phyloP scores from a whole-genome alignment of 2,113 vertebrate species.

The Malurus cyaneus region DNA sequence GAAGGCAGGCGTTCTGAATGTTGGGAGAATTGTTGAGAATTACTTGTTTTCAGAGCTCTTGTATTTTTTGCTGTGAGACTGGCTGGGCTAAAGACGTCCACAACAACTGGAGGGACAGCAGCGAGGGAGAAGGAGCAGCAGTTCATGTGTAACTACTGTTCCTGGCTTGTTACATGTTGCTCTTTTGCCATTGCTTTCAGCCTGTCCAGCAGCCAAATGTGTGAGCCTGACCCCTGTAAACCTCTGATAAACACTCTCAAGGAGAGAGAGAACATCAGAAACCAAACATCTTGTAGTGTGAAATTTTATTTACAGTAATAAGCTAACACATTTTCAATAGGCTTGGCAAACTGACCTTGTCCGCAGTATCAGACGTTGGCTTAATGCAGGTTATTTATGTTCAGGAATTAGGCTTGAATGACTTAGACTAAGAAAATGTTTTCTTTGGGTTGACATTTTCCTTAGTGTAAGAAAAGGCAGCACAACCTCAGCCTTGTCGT shows the following conservation, averaged over 20 bases:
- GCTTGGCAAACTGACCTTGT: background rate
- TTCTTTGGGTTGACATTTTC: background rate
- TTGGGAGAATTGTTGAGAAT: background rate
- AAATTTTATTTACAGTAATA: background rate
- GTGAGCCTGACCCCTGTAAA: background rate
- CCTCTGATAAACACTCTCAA: background rate
- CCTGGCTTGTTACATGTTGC: fast-evolving
- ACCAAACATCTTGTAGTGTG: background rate
- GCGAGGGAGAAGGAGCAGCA: background rate
- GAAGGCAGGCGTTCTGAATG: background rate
- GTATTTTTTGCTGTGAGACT: fast-evolving
- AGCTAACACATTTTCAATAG: background rate
- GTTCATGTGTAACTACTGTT: background rate
- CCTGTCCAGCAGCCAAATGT: background rate
- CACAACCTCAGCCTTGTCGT: background rate
- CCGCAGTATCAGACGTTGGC: background rate
- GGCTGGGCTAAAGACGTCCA: background rate
- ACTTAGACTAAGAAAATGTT: background rate
- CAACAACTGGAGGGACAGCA: background rate
- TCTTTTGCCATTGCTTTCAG: background rate
- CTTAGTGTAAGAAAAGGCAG: background rate
- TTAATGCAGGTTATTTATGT: background rate
- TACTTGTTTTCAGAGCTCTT: background rate
- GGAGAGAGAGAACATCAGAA: background rate
- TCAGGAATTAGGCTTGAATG: background rate